Base-by-base conservation (phyloP, 2,888 invertebrate species). In the Candidula unifasciata region DNA sequence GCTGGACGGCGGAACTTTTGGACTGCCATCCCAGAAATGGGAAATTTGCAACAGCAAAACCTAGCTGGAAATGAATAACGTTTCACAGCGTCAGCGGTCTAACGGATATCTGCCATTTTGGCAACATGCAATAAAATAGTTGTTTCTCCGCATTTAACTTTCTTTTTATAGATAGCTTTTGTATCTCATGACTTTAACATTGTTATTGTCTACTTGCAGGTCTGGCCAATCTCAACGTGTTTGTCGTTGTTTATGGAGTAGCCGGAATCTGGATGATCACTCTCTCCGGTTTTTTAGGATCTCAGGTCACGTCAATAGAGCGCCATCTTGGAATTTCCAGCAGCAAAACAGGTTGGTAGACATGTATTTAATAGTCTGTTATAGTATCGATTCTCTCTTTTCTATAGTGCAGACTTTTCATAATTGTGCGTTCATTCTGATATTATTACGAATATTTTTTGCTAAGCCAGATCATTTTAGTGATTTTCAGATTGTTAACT, bases 221-320 rank as follows among this genome's bases (percentile, higher is more conserved):
- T 44, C 35, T 76, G 27, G 69, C 78, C 35, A 82, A 44, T 37
- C 33, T 82, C 10, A 54, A 69, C 30, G 78, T 78, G 35, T 83
- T 83, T 37, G 78, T 78, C 16, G 35, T 83, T 1, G 8, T 24
- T 1, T 83, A 83, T 30, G 83, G 83, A 27, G 21, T 83, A 24
- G 35, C 83, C n/a, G 83, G 83, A 3, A 77, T 83, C 54, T 83
- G 83, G 83, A 78, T 83, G 78, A 78, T 37, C 3, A 57, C 78
- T 21, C 68, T 37, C 21, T 66, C 52, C 35, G 1, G 71, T 0
- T n/a, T 83, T 3, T n/a, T 83, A 6, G 83, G 78, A 5, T 78
- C 78, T 27, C 83, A 83, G 68, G 66, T 83, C 57, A 78, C 83
- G 10, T 83, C 83, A 24, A 83, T 83, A 37, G 78, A 83, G 27